phyloP scores from a whole-genome alignment of 2,113 vertebrate species.

The Albula goreensis region DNA sequence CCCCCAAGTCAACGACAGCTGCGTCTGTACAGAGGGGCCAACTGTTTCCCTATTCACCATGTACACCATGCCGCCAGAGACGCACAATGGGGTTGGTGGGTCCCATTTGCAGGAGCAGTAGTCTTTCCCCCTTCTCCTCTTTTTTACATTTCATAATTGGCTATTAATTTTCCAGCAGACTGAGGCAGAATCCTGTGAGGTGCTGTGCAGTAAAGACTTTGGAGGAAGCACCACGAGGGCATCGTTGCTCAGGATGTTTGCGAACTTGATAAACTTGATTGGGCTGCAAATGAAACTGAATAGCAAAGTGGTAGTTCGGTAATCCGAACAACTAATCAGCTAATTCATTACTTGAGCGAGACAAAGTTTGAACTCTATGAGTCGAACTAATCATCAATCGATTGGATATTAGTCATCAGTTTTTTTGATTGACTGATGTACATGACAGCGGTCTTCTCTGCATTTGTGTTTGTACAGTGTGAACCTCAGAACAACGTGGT shows the following conservation, averaged over 20 bases:
- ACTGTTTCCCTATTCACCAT: conserved; percentile 83
- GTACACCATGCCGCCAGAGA: conserved; percentile 67
- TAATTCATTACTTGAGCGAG: no score
- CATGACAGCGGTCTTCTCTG: no score
- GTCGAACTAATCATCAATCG: no score
- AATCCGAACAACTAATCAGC: no score
- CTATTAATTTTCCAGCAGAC: conserved; percentile 3
- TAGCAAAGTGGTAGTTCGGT: not conserved
- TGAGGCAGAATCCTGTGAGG: not conserved
- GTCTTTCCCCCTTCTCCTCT: not conserved
- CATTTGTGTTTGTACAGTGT: no score
- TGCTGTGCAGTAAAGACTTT: not conserved
- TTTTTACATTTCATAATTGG: conserved; percentile 22
- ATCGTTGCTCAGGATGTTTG: not conserved
- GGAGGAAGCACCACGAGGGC: not conserved
- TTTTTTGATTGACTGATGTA: no score
- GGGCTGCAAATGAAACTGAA: conserved; percentile 10
- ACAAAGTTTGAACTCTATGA: no score
- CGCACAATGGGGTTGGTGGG: conserved; percentile 45
- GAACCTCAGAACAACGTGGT: no score
- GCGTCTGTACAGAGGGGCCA: conserved; percentile 85
- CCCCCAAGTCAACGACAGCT: conserved; percentile 85
- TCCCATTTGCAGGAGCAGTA: conserved; percentile 34
- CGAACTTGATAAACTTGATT: conserved; percentile 24
- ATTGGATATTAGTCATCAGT: no score